Evolutionary conservation across 2,113 vertebrate genomes (phyloP), one percentile per base, ranked within the genome.

Genomic region (Budorcas taxicolor): DNA sequence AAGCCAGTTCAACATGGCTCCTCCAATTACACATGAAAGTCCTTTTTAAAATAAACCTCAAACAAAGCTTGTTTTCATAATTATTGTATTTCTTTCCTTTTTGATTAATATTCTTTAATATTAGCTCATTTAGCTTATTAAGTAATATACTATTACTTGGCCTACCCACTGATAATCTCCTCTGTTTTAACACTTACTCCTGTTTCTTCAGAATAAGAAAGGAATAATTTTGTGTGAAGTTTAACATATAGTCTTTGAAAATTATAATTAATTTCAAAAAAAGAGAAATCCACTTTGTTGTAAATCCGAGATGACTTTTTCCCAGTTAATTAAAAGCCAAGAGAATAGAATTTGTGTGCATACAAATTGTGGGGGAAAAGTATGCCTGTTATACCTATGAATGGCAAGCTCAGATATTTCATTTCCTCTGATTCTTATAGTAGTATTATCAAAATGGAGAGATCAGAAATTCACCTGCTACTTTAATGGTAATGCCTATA

Each of bases 271-370:
- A 36, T 89, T 94, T 90, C 31, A 13, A 71, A 76, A 90, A 90
- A 93, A 62, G n/a, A 91, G 53, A 91, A 55, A 4, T 3, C 12
- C 62, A 27, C 71, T 74, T 91, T 82, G 74, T 82, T 94, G 33
- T 67, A 91, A 91, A 91, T 21, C 83, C 2, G 74, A 96, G 25
- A 88, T 91, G 25, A 64, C 9, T 83, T 47, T 85, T 90, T 74
- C 29, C 55, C 27, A 33, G 90, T 85, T 92, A 89, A 95, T 91
- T 87, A 95, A 87, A 93, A 87, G 82, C n/a, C 19, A 94, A 91
- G 45, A 47, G 17, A 91, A 62, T 45, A 87, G 15, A 94, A 86
- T 90, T 58, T 50, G 62, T 84, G 78, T 47, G 40, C 33, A 55
- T 67, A 80, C 45, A 90, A 83, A 84, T 80, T 90, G 33, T 67